Base-by-base conservation (phyloP, 92 coral and sea anemone species). In the Montipora capitata region DNA sequence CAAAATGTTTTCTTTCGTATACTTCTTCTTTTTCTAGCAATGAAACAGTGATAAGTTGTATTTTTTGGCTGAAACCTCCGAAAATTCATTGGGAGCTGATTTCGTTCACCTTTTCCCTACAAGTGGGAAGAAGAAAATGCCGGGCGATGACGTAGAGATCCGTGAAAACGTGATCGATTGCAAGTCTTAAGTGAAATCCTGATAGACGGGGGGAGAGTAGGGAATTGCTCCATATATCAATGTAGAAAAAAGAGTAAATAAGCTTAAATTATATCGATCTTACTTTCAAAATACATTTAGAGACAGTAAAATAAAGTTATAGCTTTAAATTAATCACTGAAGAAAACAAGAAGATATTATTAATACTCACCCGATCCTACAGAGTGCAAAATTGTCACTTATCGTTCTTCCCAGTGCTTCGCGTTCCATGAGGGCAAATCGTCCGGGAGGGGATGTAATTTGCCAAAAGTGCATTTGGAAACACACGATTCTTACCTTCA, bases 1-100 rank as follows among this genome's bases (percentile, higher is more conserved):
- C 85, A 93, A 93, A 72, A 91, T 72, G 90, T 95, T 95, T 91
- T 95, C 95, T 94, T 91, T 95, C 98, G 96, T 95, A 95, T 95
- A 91, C 95, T 91, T 82, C 98, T 87, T 88, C 94, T 94, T 88
- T 86, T 95, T 85, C 91, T 94, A 62, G 93, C 89, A 91, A 88
- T 78, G 62, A 85, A 93, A 89, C 94, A 85, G 79, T 94, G 78
- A 74, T 73, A 92, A 70, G 91, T 76, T 35, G 91, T 80, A 68
- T 93, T 85, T 58, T 86, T 76, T 72, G 76, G 89, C 70, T 93
- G 85, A 45, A 77, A 78, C 89, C 88, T 91, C 85, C 75, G 94
- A 88, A 93, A 93, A 93, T 90, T 93, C 98, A 95, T 95, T 89
- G 95, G 96, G 85, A 95, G 85, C 48, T 20, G 82, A 85, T 40